Evolutionary conservation across 1,140 invertebrate species (phyloP), one percentile per base, ranked within the genome.

Genomic region (Drosophila punjabiensis): DNA sequence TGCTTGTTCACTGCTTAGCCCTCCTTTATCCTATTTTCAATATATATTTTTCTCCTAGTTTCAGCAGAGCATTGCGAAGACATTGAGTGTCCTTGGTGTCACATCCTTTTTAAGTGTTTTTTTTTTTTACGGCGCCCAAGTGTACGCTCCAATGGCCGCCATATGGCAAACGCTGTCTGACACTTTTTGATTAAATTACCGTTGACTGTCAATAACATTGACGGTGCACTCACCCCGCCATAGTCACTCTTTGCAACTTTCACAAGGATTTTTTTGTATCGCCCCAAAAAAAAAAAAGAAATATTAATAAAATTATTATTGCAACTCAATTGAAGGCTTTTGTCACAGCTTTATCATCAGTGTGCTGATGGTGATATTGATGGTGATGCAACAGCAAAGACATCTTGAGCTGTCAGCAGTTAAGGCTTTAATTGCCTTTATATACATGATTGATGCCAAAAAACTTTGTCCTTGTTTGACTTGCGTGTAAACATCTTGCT

Each of bases 171-270:
- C 52, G 56, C 41, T 63, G 67, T 62, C 58, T 69, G 68, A 80
- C 78, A 80, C 63, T 80, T 80, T 80, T 80, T 75, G 77, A 80
- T 80, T 74, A 81, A 75, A 81, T 81, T 70, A 76, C 70, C 79
- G 66, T 76, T 45, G 62, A 24, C 77, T 82, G 75, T 88, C 84
- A 73, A 76, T 77, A 58, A 66, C 79, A 48, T 30, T 39, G 52
- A 76, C 39, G 37, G 20, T 76, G 70, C 62, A 76, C 56, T 59
- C 59, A 75, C 56, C 18, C 79, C 32, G 6, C 10, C 30, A n/a
- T 20, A 33, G 11, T 20, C 47, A 20, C 9, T 20, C 62, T 11
- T 13, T 60, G 65, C 28, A 58, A 43, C 56, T 71, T 59, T 18
- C 39, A 58, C 58, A 33, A n/a, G 33, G 8, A 47, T 55, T 80